Conservation (phyloP, 2,888 invertebrate genomes). For the Trachelus troglodyta region DNA sequence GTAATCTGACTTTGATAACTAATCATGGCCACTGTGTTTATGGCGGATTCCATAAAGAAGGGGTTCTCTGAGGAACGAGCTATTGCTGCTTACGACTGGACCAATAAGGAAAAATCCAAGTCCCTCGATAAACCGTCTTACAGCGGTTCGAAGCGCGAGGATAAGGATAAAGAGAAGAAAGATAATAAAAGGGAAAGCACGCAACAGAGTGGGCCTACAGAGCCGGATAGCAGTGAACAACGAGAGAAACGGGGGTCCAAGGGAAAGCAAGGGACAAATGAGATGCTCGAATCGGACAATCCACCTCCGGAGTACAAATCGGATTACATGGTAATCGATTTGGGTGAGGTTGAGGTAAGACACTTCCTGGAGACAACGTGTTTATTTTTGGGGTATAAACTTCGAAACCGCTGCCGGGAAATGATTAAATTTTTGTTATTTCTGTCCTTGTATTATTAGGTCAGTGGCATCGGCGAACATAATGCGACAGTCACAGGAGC, state of each 20-base stretch:
- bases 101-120: constrained; percentile 62
- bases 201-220: constrained; percentile 24
- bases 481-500: constrained; percentile 52
- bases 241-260: constrained; percentile 45
- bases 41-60: constrained; percentile 38
- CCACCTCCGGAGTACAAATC: constrained; percentile 61
- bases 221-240: constrained; percentile 36
- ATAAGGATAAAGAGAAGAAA: constrained; percentile 57
- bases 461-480: constrained; percentile 47
- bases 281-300: constrained; percentile 63
- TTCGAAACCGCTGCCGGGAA: not conserved
- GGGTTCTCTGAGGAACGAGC: constrained; percentile 57
- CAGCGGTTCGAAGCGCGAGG: constrained; percentile 51
- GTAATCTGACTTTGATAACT: not conserved
- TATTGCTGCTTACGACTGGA: constrained; percentile 56
- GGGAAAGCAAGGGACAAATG: constrained; percentile 61
- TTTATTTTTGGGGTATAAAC: not conserved
- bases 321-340: constrained; percentile 67
- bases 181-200: constrained; percentile 45
- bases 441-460: constrained; percentile 30
- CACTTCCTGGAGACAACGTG: not conserved
- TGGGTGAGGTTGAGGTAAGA: constrained; percentile 63
- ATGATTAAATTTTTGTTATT: not conserved
- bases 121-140: constrained; percentile 59
- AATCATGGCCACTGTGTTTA: not conserved